A percentile compares a stretch with the other conserved stretches of the same genome.
phyloP scores from a whole-genome alignment of 2,797 vertebrate genomes.

The Odontamblyopus rebecca region DNA sequence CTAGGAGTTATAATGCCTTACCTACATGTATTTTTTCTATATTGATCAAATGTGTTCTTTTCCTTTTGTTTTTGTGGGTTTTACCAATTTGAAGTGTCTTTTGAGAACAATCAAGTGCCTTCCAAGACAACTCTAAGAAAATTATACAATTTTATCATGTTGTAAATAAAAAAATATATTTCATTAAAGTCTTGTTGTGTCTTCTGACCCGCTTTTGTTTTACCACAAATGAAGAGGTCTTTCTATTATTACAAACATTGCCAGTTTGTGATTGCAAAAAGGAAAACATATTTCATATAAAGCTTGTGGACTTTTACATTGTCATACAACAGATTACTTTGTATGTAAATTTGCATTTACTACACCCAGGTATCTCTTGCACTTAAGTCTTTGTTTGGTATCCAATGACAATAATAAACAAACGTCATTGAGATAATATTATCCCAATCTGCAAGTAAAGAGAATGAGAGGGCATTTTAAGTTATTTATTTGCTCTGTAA shows the following conservation, averaged over 20 bases:
- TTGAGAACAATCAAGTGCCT: slow-evolving; percentile 72
- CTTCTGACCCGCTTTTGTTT: neutral
- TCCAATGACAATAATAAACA: neutral
- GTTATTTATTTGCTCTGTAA: neutral
- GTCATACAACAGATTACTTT: neutral
- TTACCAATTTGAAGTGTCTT: slow-evolving; percentile 52
- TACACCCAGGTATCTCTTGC: neutral
- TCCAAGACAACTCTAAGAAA: slow-evolving; percentile 58
- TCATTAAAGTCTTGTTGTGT: slow-evolving; percentile 22
- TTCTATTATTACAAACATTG: neutral
- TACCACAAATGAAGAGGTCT: neutral
- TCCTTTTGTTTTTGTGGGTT: slow-evolving; percentile 58
- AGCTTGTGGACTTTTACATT: neutral
- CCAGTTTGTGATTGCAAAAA: too few relatives aligned
- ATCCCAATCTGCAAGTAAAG: neutral
- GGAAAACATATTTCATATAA: too few relatives aligned
- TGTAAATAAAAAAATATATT: slow-evolving; percentile 82
- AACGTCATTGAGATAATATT: neutral
- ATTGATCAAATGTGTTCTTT: slow-evolving; percentile 9
- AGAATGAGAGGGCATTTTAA: neutral
- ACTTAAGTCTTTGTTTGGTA: neutral
- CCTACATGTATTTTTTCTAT: slow-evolving; percentile 15
- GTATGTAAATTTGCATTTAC: neutral
- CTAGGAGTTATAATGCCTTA: neutral
- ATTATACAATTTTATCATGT: slow-evolving; percentile 56